Percentiles rank a stretch among this genome's conserved stretches.
These are phyloP conservation scores for Melanerpes aurifrons DNA, from an alignment of 2,113 vertebrate species.

Conservation along the genomic window DNA sequence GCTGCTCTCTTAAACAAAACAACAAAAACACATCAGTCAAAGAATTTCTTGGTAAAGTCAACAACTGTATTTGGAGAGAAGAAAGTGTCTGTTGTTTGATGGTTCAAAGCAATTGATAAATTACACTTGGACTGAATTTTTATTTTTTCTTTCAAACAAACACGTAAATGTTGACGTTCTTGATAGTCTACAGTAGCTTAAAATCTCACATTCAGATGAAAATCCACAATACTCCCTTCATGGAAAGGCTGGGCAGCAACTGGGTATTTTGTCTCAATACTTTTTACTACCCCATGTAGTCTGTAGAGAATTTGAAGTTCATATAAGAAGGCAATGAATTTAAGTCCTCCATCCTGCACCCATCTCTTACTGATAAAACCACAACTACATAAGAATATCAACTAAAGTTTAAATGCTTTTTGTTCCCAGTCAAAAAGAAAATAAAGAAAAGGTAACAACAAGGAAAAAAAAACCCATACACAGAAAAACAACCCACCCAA, in stretches of 20 bases:
- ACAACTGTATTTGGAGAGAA: not conserved
- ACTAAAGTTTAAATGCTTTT: not conserved
- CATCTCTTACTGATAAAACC: not conserved
- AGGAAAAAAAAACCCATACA: not conserved
- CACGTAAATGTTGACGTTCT: not conserved
- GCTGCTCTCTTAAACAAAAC: not conserved
- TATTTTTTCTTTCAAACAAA: not conserved
- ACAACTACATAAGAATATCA: not conserved
- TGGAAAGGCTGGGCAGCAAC: not conserved
- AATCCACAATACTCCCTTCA: not conserved
- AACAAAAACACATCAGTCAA: not conserved
- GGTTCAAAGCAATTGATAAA: not conserved
- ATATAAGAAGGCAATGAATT: not conserved
- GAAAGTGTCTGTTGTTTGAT: not conserved
- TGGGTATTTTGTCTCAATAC: not conserved
- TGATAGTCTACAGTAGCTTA: not conserved
- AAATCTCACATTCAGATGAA: not conserved
- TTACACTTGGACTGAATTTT: not conserved
- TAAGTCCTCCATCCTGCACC: not conserved
- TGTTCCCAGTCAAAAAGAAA: not conserved
- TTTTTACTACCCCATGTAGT: not conserved
- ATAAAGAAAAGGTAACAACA: no score
- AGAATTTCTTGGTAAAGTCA: not conserved
- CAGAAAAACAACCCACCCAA: not conserved
- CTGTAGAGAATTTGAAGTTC: not conserved